Evolutionary conservation across 2,797 vertebrate species (phyloP), one percentile per base, ranked within the genome.

Genomic region (Mycteria americana): DNA sequence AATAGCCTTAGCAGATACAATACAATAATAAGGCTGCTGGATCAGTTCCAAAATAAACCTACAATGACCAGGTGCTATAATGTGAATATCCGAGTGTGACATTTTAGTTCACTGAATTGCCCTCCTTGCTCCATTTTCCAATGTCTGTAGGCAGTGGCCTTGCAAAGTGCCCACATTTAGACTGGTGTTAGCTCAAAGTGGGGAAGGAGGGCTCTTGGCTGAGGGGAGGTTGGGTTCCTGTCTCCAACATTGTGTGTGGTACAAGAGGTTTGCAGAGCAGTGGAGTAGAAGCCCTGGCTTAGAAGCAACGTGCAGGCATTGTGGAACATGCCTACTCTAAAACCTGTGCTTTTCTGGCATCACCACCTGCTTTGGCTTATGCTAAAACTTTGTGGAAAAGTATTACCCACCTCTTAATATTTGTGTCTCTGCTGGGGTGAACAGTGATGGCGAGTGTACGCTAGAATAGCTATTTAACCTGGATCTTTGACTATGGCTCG

Each of bases 221-320:
- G 1, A 65, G n/a, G 16, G 14, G 15, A 76, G 9, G 4, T 4
- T 16, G 24, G 0, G 9, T 8, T 81, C n/a, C 57, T 25, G 3
- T 39, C 37, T 78, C 24, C 41, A 70, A 0, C 0, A 1, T 23
- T 45, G 14, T 0, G 1, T 43, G 14, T 60, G 18, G 18, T 31
- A 57, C 19, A 45, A 50, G 22, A 59, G n/a, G 7, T 45, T 60
- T 85, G 33, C 7, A 24, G 33, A 64, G 28, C 19, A 46, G 6
- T 27, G 13, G 15, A 53, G 16, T 22, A 17, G 27, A 90, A 65
- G 8, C 3, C 18, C 35, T 53, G 53, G 19, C 6, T 65, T 62
- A 64, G n/a, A 85, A 75, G 22, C 22, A 65, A n/a, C 0, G 0
- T 22, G 17, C 24, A 80, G 33, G 6, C 35, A 24, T 23, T 56